phyloP scores from a whole-genome alignment of 2,113 vertebrate species.

The Aplodontia rufa region DNA sequence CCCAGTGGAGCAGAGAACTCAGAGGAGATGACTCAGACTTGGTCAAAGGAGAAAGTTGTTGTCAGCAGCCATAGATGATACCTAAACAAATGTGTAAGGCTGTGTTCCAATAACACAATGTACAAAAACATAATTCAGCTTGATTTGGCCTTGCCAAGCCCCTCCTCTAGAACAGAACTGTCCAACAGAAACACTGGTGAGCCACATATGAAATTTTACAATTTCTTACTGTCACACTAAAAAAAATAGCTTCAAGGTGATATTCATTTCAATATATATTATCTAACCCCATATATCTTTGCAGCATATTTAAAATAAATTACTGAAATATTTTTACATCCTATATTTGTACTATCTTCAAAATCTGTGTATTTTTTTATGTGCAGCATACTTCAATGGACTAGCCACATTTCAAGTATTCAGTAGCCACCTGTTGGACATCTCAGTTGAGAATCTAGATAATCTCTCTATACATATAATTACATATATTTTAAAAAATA shows the following conservation, averaged over 20 bases:
- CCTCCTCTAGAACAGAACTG: not conserved
- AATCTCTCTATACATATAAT: not conserved
- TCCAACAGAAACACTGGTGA: not conserved
- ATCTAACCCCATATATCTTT: not conserved
- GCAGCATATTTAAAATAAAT: constrained; percentile 10
- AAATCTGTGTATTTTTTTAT: not conserved
- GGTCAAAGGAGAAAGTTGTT: not conserved
- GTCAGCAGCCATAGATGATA: not conserved
- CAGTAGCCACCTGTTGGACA: not conserved
- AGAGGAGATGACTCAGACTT: not conserved
- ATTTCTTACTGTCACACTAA: not conserved
- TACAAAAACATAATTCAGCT: not conserved
- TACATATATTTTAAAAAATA: not conserved
- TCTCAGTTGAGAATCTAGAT: not conserved
- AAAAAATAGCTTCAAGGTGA: not conserved
- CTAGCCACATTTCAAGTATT: not conserved
- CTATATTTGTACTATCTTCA: not conserved
- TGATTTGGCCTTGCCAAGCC: not conserved
- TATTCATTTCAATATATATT: not conserved
- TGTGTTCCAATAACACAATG: not conserved
- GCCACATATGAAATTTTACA: not conserved
- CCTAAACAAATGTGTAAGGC: not conserved
- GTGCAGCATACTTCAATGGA: not conserved
- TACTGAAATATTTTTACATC: constrained; percentile 20
- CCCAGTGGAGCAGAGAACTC: not conserved